Conservation (phyloP, 1,140 invertebrate species). For the Drosophila albomicans region DNA sequence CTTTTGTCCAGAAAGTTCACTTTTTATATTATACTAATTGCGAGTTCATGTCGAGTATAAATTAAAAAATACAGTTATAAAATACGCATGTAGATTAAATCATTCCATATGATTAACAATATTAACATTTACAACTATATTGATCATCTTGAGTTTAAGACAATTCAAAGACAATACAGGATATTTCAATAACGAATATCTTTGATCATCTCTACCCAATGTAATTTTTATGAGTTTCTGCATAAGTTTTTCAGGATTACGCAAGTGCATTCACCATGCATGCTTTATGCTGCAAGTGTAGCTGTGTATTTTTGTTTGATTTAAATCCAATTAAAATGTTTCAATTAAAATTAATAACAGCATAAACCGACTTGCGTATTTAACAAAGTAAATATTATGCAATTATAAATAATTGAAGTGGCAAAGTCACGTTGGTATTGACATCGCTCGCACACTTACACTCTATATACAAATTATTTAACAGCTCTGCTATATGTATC, state of each 20-base stretch:
- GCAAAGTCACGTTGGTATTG: slow-evolving; percentile 63
- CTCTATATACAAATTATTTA: background rate
- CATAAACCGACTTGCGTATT: slow-evolving; percentile 59
- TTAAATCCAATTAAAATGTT: slow-evolving; percentile 79
- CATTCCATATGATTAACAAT: too few relatives aligned
- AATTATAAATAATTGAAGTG: slow-evolving; percentile 81
- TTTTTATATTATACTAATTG: slow-evolving; percentile 39
- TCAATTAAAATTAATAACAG: slow-evolving; percentile 78
- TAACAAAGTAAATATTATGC: slow-evolving; percentile 79
- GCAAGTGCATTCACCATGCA: slow-evolving; percentile 12
- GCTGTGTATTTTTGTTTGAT: slow-evolving; percentile 49
- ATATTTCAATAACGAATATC: background rate
- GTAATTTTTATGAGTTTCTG: slow-evolving; percentile 23
- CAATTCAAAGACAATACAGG: background rate
- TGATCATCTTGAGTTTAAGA: too few relatives aligned
- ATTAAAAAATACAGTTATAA: slow-evolving; percentile 13
- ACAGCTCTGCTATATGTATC: background rate
- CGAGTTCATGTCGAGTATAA: background rate
- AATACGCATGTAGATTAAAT: background rate
- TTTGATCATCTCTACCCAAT: background rate
- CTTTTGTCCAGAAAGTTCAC: background rate
- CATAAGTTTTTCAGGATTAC: slow-evolving; percentile 37
- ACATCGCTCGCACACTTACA: background rate
- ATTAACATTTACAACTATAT: too few relatives aligned
- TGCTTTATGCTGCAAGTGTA: background rate